Conservation (phyloP, 1,140 invertebrate species). For the Lanistes nyassanus region DNA sequence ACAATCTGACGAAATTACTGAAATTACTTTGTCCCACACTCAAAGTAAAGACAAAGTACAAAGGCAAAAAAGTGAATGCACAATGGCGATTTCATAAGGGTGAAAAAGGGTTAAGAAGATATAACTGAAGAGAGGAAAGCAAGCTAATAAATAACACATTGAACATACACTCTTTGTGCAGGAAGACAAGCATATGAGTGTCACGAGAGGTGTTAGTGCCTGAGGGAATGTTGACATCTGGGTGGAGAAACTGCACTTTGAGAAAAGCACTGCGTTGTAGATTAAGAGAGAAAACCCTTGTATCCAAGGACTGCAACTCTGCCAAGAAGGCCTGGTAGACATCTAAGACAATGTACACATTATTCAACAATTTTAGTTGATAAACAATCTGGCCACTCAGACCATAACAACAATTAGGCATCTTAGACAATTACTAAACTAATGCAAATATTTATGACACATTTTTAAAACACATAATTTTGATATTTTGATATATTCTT, state of each 20-base stretch:
- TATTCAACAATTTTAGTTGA: neutral
- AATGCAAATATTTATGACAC: neutral
- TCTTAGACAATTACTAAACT: neutral
- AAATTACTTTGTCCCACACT: too few species aligned
- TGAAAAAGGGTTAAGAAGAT: too few species aligned
- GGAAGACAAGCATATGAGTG: conserved; percentile 56
- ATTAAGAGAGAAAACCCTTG: conserved; percentile 59
- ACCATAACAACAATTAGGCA: too few species aligned
- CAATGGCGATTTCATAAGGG: too few species aligned
- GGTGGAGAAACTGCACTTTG: conserved; percentile 60
- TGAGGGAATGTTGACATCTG: conserved; percentile 4
- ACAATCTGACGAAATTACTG: too few species aligned
- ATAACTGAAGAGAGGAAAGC: neutral
- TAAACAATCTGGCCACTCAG: too few species aligned
- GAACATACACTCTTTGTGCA: conserved; percentile 61
- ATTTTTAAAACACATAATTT: neutral
- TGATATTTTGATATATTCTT: neutral
- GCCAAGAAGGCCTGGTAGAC: conserved; percentile 54
- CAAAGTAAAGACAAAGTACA: too few species aligned
- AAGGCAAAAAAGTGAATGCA: too few species aligned
- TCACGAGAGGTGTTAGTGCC: conserved; percentile 28
- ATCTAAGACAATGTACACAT: conserved; percentile 37
- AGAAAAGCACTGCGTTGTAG: conserved; percentile 52
- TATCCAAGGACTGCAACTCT: conserved; percentile 51
- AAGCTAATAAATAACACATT: neutral